Base-by-base conservation (phyloP, 2,797 vertebrate genomes). In the Malacoraja senta region DNA sequence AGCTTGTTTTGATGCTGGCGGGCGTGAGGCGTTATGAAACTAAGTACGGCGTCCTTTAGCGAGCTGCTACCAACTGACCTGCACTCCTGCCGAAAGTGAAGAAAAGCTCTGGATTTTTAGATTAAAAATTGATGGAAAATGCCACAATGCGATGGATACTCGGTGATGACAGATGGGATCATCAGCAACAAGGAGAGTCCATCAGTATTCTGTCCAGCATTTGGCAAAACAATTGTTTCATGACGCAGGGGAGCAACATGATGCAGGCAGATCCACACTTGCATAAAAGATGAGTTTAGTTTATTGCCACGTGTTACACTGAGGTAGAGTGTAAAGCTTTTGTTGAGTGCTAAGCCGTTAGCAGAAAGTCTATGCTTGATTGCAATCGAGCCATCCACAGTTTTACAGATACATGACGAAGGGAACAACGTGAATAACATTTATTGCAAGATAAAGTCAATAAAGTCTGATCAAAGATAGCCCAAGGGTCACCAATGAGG, bases 41-140 rank as follows among this genome's bases (percentile, higher is more conserved):
- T 8, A 63, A 32, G 4, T 13, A n/a, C 1, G 29, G 26, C 6
- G 6, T 63, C 58, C 26, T 61, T 61, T 26, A 13, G 81, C 24
- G n/a, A 86, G 32, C 83, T n/a, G 58, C 26, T n/a, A 61, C 26
- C 83, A n/a, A 17, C 83, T 63, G 3, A 86, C 12, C 58, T 63
- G 83, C 58, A n/a, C 58, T n/a, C 26, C 26, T 84, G 58, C 53
- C 61, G 83, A 86, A 63, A 63, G 12, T 63, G 13, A 61, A 63
- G 83, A n/a, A 32, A n/a, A 32, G 58, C 17, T 12, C n/a, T 63
- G 1, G 24, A 6, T 29, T 58, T 29, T 84, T 58, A 84, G 53
- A 86, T 86, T 63, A 19, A 63, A 86, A 86, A 86, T 63, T 63
- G 58, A 63, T 86, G n/a, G 83, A 86, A 86, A 86, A 63, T 86